These are phyloP conservation scores for Dicranocentrus wangi DNA, from an alignment of 2,888 invertebrate genomes.

Conservation along the genomic window DNA sequence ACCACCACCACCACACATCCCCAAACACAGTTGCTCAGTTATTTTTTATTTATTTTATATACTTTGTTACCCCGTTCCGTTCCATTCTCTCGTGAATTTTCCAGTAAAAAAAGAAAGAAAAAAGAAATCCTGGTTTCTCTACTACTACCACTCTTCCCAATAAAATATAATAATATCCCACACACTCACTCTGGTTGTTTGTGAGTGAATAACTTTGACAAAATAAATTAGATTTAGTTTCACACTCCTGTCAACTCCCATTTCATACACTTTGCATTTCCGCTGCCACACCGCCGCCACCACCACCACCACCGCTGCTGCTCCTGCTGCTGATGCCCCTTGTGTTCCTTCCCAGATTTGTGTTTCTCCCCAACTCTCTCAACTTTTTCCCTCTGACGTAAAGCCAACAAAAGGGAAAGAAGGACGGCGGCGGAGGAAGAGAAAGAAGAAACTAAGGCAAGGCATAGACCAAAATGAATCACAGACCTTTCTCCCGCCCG, in stretches of 20 bases:
- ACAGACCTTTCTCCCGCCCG: too few relatives aligned
- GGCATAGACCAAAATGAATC: too few relatives aligned
- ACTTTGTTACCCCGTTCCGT: too few relatives aligned
- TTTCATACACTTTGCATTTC: conserved; percentile 53
- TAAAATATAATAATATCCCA: conserved; percentile 50
- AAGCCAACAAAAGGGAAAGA: conserved; percentile 20
- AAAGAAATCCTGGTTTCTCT: background rate
- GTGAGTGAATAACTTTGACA: conserved; percentile 65
- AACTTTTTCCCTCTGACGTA: conserved; percentile 36
- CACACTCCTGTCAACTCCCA: conserved; percentile 62
- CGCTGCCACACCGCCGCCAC: background rate
- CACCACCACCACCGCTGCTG: background rate
- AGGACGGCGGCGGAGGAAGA: conserved; percentile 13
- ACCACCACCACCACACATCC: too few relatives aligned
- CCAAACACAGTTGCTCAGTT: too few relatives aligned
- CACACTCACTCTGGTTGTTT: too few relatives aligned
- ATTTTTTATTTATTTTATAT: too few relatives aligned
- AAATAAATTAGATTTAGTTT: conserved; percentile 66
- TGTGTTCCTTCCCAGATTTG: conserved; percentile 28
- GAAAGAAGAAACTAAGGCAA: conserved; percentile 5
- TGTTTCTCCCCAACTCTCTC: conserved; percentile 24
- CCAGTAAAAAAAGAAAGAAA: too few relatives aligned
- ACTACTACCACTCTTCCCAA: too few relatives aligned
- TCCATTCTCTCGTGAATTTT: conserved; percentile 4
- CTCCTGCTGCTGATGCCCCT: background rate